Evolutionary conservation across 1,140 invertebrate genomes (phyloP).

Genomic region (Hyles vespertilio): DNA sequence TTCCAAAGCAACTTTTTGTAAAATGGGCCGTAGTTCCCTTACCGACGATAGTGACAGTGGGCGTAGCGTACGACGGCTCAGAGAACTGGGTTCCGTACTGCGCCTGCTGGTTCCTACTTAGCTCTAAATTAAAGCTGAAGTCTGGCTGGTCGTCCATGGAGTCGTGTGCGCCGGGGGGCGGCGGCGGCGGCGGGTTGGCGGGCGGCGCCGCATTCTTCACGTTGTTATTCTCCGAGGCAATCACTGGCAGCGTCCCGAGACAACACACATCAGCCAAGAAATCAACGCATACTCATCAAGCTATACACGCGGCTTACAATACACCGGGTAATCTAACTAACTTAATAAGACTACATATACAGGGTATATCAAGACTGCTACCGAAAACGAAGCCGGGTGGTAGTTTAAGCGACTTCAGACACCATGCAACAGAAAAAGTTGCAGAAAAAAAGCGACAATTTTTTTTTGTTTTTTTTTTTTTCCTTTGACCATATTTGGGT

Average conservation of each 20-base stretch:
- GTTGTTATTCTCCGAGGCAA: conserved; percentile 61
- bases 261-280: conserved; percentile 33
- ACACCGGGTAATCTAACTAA: no score
- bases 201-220: conserved; percentile 63
- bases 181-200: conserved; percentile 61
- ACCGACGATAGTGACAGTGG: conserved; percentile 75
- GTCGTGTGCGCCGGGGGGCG: conserved; percentile 48
- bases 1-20: background rate
- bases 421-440: no score
- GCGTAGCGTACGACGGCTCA: conserved; percentile 35
- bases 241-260: conserved; percentile 61
- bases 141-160: conserved; percentile 62
- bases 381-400: no score
- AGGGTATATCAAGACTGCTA: no score
- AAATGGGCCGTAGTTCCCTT: conserved; percentile 27
- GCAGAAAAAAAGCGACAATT: no score
- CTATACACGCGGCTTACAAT: background rate
- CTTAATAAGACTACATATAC: no score
- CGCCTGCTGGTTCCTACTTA: conserved; percentile 82
- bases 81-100: conserved; percentile 85
- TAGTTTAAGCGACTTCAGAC: no score
- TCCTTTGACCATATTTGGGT: no score
- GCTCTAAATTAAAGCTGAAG: conserved; percentile 83
- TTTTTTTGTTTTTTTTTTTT: no score
- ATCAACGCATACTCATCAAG: conserved; percentile 4